A percentile compares a stretch with the other conserved stretches of the same genome.
Conservation (phyloP, 2,113 vertebrate species). For the Hippopotamus amphibius region DNA sequence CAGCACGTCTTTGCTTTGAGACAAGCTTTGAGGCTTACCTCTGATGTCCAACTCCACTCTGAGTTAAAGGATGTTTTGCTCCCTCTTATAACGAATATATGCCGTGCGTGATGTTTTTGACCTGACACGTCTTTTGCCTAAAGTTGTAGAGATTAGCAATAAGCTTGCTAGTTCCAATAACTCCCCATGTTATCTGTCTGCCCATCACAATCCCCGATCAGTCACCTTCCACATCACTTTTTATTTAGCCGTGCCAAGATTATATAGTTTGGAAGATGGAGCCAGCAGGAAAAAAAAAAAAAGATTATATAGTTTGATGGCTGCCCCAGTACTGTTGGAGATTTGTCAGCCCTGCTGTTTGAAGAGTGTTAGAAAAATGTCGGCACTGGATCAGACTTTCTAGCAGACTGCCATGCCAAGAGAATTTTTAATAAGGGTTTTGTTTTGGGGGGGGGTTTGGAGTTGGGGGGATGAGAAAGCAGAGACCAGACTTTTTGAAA, state of each 20-base stretch:
- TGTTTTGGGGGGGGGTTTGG: background rate
- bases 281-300: background rate
- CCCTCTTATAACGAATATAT: background rate
- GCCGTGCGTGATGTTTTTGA: background rate
- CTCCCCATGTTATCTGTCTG: background rate
- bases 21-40: background rate
- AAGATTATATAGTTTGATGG: background rate
- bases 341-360: background rate
- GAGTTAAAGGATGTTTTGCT: background rate
- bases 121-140: background rate
- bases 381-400: background rate
- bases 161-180: background rate
- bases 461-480: background rate
- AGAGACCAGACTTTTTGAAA: background rate
- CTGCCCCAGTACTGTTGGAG: background rate
- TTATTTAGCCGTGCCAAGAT: background rate
- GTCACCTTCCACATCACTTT: background rate
- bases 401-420: background rate
- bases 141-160: slow-evolving; percentile 1
- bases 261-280: background rate
- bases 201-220: background rate
- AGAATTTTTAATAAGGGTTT: background rate
- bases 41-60: background rate
- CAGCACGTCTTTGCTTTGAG: background rate
- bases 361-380: background rate